Evolutionary conservation across 2,888 invertebrate genomes (phyloP), one percentile per base, ranked within the genome.

Genomic region (Aporophyla lueneburgensis): DNA sequence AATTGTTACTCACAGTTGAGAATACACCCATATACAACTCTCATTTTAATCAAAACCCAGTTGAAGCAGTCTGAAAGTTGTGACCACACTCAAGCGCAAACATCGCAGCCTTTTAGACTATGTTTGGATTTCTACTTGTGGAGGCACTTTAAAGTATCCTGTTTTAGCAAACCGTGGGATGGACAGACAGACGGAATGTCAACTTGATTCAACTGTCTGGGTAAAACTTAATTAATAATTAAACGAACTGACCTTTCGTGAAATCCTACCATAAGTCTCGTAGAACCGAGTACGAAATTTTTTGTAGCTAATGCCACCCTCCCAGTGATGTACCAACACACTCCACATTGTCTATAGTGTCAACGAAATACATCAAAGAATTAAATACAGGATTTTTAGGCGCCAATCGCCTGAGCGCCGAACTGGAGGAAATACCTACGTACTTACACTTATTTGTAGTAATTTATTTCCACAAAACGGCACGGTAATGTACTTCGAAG

Each of bases 81-180:
- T 21, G 49, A 63, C 51, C 74, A 4, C 56, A 46, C 33, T 54
- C 61, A 19, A 54, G 33, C 33, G 53, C 16, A 33, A 75, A 56
- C 21, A 61, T 40, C 16, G 16, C 21, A 16, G 24, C 49, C 49
- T 56, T 63, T 63, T 19, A 6, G 5, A 56, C 33, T 24, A 19
- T 24, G 10, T n/a, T 19, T 63, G 16, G 16, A 33, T 68, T 10
- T 33, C 5, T 49, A 14, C 19, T 56, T 89, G 87, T 6, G 89
- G 87, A 0, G 89, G 87, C 1, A 87, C 86, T 49, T 24, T 24
- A 58, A 58, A n/a, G 27, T 16, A 73, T 12, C 40, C 73, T 69
- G 14, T 49, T 58, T 19, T 27, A 59, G 21, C 9, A 51, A 53
- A 27, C 12, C n/a, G n/a, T n/a, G n/a, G n/a, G n/a, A n/a, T n/a